Conservation (phyloP, 2,113 vertebrate genomes). For the Zootoca vivipara region DNA sequence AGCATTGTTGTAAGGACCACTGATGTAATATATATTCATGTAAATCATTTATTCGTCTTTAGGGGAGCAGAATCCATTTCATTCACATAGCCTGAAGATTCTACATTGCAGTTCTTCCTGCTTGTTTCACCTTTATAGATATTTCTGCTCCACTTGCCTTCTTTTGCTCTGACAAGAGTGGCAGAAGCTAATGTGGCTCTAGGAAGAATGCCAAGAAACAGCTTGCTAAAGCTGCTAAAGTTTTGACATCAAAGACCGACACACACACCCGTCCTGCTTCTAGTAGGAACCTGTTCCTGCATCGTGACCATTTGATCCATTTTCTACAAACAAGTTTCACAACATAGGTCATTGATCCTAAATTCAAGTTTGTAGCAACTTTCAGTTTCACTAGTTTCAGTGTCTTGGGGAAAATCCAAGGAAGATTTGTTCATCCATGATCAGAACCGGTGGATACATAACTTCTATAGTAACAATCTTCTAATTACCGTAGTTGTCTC, state of each 20-base stretch:
- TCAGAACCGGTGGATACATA: not conserved
- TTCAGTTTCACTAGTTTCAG: slow-evolving; percentile 15
- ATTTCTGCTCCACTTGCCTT: not conserved
- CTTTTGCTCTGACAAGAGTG: not conserved
- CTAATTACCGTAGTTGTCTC: not conserved
- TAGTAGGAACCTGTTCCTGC: slow-evolving; percentile 2
- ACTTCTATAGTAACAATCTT: not conserved
- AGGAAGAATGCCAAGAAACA: slow-evolving; percentile 33
- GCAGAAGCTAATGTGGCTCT: slow-evolving; percentile 12
- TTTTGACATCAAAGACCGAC: slow-evolving; percentile 22
- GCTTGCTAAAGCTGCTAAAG: slow-evolving; percentile 49
- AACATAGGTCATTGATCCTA: not conserved
- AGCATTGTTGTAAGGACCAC: not conserved
- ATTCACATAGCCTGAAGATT: not conserved
- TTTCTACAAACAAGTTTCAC: not conserved
- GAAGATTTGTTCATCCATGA: slow-evolving; percentile 34
- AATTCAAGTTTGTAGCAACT: slow-evolving; percentile 14
- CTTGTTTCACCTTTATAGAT: not conserved
- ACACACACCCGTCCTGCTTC: too few species aligned
- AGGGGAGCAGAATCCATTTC: not conserved
- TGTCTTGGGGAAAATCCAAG: not conserved
- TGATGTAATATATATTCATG: not conserved
- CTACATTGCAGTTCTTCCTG: not conserved
- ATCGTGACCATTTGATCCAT: slow-evolving; percentile 32
- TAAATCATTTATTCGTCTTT: not conserved